Evolutionary conservation across 2,113 vertebrate species (phyloP).

Genomic region (Hirundichthys speculiger): DNA sequence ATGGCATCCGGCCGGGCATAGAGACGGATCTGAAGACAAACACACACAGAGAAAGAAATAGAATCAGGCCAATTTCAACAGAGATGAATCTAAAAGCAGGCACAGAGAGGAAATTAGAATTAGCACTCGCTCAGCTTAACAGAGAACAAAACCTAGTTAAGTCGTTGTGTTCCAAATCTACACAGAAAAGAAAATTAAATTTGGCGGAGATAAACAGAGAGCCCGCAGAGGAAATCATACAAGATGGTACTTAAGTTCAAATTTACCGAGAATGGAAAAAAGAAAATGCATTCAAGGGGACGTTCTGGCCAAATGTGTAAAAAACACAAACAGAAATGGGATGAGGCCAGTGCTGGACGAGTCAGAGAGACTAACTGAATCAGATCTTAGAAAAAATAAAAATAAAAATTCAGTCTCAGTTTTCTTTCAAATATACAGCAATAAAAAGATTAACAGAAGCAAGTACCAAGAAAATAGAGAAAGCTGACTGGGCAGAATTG

Average conservation of each 20-base stretch:
- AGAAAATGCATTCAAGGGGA: slow-evolving; percentile 12
- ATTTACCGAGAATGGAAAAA: slow-evolving; percentile 19
- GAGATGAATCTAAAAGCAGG: slow-evolving; percentile 22
- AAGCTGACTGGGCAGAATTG: too few species aligned
- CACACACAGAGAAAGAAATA: slow-evolving; percentile 1
- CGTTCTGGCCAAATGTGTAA: slow-evolving; percentile 1
- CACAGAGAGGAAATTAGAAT: slow-evolving; percentile 14
- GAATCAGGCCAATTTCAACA: slow-evolving; percentile 30
- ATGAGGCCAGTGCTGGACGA: background rate
- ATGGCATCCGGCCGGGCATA: slow-evolving; percentile 95
- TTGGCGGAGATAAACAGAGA: slow-evolving; percentile 15
- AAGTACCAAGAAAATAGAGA: too few species aligned
- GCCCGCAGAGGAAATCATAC: slow-evolving; percentile 10
- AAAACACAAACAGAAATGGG: slow-evolving; percentile 18
- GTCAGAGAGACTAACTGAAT: slow-evolving; percentile 37
- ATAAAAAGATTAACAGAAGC: background rate
- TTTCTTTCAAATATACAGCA: slow-evolving; percentile 9
- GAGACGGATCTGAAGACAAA: slow-evolving; percentile 86
- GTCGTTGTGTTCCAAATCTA: slow-evolving; percentile 6
- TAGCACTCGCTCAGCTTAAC: background rate
- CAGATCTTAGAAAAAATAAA: slow-evolving; percentile 3
- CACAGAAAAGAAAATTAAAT: slow-evolving; percentile 28
- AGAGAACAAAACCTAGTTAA: slow-evolving; percentile 17
- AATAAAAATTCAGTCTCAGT: slow-evolving; percentile 3
- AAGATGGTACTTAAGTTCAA: slow-evolving; percentile 2